Percentiles rank a stretch among this genome's conserved stretches.
phyloP scores from a whole-genome alignment of 2,113 vertebrate genomes.

The Lota lota region DNA sequence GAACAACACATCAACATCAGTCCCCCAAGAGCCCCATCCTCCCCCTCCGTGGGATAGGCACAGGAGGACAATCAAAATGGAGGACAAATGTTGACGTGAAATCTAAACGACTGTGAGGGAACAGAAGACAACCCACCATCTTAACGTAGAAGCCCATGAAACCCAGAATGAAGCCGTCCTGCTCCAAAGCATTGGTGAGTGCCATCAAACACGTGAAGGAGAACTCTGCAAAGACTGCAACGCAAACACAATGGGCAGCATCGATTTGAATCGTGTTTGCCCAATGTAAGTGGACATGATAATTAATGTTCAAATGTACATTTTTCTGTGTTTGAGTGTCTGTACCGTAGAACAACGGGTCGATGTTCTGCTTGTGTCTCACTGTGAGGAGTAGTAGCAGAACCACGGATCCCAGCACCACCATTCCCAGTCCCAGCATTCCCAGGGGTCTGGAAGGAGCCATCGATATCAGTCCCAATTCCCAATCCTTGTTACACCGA shows the following conservation, averaged over 20 bases:
- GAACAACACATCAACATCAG: background rate
- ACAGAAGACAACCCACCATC: conserved; percentile 69
- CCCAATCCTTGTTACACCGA: background rate
- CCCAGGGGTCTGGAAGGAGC: conserved; percentile 58
- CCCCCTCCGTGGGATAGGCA: too few species aligned
- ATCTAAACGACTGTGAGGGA: background rate
- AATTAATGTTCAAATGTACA: background rate
- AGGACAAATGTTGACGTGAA: too few species aligned
- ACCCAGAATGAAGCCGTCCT: conserved; percentile 81
- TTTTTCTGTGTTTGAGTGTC: background rate
- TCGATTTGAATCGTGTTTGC: background rate
- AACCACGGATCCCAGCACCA: conserved; percentile 66
- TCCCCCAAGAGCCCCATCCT: background rate
- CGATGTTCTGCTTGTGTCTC: conserved; percentile 58
- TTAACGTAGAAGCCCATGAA: conserved; percentile 81
- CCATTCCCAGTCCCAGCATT: conserved; percentile 61
- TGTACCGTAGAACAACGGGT: conserved; percentile 86
- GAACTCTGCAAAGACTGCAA: conserved; percentile 79
- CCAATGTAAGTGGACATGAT: background rate
- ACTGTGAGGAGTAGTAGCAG: conserved; percentile 63
- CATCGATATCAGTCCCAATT: background rate
- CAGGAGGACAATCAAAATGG: too few species aligned
- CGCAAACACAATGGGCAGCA: background rate
- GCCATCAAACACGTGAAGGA: conserved; percentile 79
- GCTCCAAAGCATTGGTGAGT: conserved; percentile 82